Evolutionary conservation across 2,888 invertebrate genomes (phyloP).

Genomic region (Anthrax anthrax): DNA sequence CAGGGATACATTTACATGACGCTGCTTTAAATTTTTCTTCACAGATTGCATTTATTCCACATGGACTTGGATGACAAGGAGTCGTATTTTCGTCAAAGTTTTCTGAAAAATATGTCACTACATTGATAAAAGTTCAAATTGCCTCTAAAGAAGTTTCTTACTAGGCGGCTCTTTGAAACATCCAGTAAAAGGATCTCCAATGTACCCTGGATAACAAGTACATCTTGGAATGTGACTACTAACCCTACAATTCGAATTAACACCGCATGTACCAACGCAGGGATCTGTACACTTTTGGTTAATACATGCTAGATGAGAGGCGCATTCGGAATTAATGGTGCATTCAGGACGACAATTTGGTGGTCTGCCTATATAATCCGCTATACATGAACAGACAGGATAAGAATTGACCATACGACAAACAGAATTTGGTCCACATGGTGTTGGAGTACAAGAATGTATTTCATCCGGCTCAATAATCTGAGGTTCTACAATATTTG

Average conservation of each 20-base stretch:
- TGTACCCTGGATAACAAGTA: constrained; percentile 39
- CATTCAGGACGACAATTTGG: constrained; percentile 54
- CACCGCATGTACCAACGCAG: constrained; percentile 52
- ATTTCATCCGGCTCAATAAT: constrained; percentile 22
- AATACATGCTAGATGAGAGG: constrained; percentile 37
- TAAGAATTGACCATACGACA: constrained; percentile 36
- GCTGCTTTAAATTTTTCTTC: constrained; percentile 48
- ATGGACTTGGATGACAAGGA: constrained; percentile 51
- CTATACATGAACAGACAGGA: constrained; percentile 44
- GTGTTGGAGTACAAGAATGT: constrained; percentile 47
- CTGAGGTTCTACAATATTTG: constrained; percentile 15
- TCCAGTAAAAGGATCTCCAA: constrained; percentile 48
- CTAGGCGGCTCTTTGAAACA: constrained; percentile 35
- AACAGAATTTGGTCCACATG: constrained; percentile 49
- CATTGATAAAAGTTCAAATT: too few species aligned
- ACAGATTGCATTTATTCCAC: constrained; percentile 52
- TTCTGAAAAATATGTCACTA: not conserved
- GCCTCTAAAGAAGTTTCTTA: constrained; percentile 29
- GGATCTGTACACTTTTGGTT: constrained; percentile 43
- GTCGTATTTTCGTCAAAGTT: constrained; percentile 34
- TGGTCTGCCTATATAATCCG: constrained; percentile 44
- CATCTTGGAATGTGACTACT: constrained; percentile 40
- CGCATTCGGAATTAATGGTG: constrained; percentile 41
- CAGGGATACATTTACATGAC: constrained; percentile 47
- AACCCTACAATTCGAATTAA: constrained; percentile 47